Percentiles rank a stretch among this genome's conserved stretches.
Evolutionary conservation across 1,140 invertebrate species (phyloP).

Genomic region (Camponotus floridanus): DNA sequence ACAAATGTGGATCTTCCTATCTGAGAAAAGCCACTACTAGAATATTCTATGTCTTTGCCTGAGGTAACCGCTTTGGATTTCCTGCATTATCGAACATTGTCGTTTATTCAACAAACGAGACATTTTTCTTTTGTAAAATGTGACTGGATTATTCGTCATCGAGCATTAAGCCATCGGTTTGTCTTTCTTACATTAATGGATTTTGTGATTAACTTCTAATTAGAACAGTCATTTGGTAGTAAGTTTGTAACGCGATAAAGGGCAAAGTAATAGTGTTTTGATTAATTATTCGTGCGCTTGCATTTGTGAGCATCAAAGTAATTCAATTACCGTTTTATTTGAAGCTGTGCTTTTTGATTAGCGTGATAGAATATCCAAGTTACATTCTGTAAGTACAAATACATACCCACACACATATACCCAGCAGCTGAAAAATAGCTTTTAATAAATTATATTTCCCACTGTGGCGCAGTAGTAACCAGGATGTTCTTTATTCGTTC

Average conservation of each 20-base stretch:
- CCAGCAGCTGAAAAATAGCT: background rate
- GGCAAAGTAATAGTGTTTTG: background rate
- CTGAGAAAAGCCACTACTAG: background rate
- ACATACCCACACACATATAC: no score
- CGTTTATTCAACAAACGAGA: slow-evolving; percentile 28
- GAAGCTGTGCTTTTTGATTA: background rate
- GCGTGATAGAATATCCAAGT: background rate
- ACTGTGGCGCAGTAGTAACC: background rate
- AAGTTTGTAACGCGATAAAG: background rate
- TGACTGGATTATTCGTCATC: background rate
- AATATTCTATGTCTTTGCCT: slow-evolving; percentile 45
- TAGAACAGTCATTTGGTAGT: background rate
- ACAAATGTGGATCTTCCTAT: slow-evolving; percentile 32
- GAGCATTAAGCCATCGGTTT: background rate
- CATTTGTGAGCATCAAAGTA: background rate
- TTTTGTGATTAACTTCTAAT: background rate
- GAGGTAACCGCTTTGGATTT: slow-evolving; percentile 25
- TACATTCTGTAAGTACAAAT: background rate
- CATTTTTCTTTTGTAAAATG: slow-evolving; percentile 20
- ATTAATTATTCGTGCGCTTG: slow-evolving; percentile 15
- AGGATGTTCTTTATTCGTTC: slow-evolving; percentile 15
- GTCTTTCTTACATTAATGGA: background rate
- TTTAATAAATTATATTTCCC: slow-evolving; percentile 36
- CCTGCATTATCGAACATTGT: slow-evolving; percentile 44
- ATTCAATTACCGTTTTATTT: background rate